Evolutionary conservation across 2,888 invertebrate genomes (phyloP).

Genomic region (Oligia fasciuncula): DNA sequence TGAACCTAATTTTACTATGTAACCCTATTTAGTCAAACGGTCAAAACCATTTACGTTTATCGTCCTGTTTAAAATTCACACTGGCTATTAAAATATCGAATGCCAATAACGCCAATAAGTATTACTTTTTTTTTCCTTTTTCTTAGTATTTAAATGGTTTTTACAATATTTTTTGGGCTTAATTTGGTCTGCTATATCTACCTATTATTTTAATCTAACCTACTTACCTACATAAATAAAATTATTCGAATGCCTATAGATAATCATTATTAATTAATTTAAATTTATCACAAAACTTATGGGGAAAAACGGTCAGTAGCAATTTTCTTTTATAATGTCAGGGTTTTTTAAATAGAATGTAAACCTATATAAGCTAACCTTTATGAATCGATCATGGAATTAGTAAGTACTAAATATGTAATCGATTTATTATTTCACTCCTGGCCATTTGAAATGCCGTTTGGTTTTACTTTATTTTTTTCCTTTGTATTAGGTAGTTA

Average conservation of each 20-base stretch:
- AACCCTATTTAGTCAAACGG: background rate
- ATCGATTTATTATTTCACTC: background rate
- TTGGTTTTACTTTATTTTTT: background rate
- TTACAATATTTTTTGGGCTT: background rate
- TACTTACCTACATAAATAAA: too few species aligned
- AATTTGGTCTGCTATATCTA: background rate
- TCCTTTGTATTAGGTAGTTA: background rate
- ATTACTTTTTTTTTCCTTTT: background rate
- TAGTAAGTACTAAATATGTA: background rate
- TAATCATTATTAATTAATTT: background rate
- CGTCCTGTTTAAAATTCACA: background rate
- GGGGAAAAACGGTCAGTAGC: background rate
- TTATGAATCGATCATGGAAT: background rate
- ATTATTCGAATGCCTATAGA: background rate
- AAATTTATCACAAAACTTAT: too few species aligned
- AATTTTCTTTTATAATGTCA: background rate
- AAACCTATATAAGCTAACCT: background rate
- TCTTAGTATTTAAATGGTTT: background rate
- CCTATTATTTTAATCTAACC: background rate
- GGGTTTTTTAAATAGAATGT: background rate
- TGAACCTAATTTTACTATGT: background rate
- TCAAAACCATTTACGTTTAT: background rate
- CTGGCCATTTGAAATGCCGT: background rate
- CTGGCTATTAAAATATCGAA: slow-evolving; percentile 2
- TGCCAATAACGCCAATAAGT: background rate